A percentile compares a stretch with the other conserved stretches of the same genome.
Evolutionary conservation across 2,113 vertebrate genomes (phyloP).

Genomic region (Pandion haliaetus): DNA sequence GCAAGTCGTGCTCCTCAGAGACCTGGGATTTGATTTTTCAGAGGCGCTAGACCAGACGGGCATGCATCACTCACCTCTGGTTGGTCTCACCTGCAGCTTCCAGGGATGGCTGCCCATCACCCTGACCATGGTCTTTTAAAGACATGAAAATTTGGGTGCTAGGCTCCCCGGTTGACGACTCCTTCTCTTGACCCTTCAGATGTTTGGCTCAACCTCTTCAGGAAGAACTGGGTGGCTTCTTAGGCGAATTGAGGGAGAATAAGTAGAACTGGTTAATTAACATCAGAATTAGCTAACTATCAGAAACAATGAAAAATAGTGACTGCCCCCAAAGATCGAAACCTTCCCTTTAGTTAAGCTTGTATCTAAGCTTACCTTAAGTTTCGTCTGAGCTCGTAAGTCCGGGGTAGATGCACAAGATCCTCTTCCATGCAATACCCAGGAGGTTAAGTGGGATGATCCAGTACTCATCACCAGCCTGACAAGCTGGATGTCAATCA

Average conservation of each 20-base stretch:
- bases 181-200: background rate
- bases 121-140: background rate
- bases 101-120: background rate
- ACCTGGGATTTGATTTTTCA: background rate
- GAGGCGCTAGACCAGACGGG: background rate
- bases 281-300: too few species aligned
- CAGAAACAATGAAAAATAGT: background rate
- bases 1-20: background rate
- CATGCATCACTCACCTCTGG: background rate
- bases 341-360: background rate
- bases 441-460: background rate
- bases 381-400: background rate
- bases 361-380: background rate
- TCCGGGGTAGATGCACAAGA: too few species aligned
- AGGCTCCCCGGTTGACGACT: background rate
- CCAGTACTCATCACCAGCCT: background rate
- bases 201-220: background rate
- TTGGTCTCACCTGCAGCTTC: background rate
- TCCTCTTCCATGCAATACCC: background rate
- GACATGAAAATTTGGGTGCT: background rate
- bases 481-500: background rate
- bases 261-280: background rate
- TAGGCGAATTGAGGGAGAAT: background rate
- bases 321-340: background rate
- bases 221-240: background rate